Evolutionary conservation across 2,888 invertebrate genomes (phyloP).

Genomic region (Anoncus sp.): DNA sequence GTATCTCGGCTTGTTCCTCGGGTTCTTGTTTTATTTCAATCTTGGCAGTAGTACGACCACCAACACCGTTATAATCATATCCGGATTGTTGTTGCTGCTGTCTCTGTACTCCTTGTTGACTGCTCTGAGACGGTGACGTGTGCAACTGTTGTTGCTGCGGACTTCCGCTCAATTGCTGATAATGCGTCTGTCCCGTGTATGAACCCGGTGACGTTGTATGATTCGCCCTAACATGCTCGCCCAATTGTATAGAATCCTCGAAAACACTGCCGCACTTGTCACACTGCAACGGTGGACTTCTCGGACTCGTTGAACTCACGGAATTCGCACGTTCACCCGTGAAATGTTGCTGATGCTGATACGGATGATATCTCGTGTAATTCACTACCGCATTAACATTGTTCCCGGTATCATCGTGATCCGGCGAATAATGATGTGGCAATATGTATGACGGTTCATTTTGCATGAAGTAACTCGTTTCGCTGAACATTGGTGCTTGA

Average conservation of each 20-base stretch:
- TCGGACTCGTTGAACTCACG: constrained; percentile 87
- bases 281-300: constrained; percentile 88
- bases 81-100: constrained; percentile 79
- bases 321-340: constrained; percentile 78
- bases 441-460: constrained; percentile 78
- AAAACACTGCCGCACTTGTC: constrained; percentile 94
- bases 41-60: constrained; percentile 76
- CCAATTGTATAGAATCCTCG: constrained; percentile 89
- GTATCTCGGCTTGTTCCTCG: constrained; percentile 91
- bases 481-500: constrained; percentile 75
- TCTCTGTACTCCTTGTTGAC: constrained; percentile 83
- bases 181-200: constrained; percentile 73
- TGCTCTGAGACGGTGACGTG: constrained; percentile 75
- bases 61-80: constrained; percentile 74
- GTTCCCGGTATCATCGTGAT: constrained; percentile 85
- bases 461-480: constrained; percentile 77
- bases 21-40: constrained; percentile 87
- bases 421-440: constrained; percentile 83
- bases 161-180: constrained; percentile 74
- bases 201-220: constrained; percentile 84
- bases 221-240: constrained; percentile 89
- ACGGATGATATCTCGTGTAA: constrained; percentile 78
- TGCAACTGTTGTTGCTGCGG: constrained; percentile 82
- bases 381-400: constrained; percentile 82
- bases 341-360: constrained; percentile 85